Evolutionary conservation across 2,113 vertebrate genomes (phyloP), one percentile per base, ranked within the genome.

Genomic region (Potamarius usumacintae): DNA sequence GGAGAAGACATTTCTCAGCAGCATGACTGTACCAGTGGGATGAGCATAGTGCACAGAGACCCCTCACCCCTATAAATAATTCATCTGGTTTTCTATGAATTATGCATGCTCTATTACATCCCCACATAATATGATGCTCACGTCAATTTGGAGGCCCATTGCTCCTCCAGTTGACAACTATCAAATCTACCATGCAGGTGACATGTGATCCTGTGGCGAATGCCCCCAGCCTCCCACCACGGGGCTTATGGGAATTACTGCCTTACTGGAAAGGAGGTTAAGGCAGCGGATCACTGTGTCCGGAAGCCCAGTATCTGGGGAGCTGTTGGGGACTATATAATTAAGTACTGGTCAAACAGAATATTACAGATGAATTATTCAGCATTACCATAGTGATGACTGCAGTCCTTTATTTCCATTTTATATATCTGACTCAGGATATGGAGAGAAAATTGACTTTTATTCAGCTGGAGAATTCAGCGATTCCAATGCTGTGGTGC

Each of bases 361-460:
- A 94, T 93, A 94, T 90, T 90, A 63, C 88, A 86, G 83, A 95
- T 95, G 30, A 94, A 94, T 95, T 94, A 95, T 94, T 95, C 92
- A 94, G 90, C 88, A 88, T 93, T 91, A 92, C 90, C 86, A 88
- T 83, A 83, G 77, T 34, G 83, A 89, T 92, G 89, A 91, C 92
- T 90, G 72, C 85, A 84, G 76, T 86, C 82, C 79, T 58, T 34
- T 90, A 90, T 67, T 91, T 94, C 87, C 85, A 52, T 62, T 52
- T 84, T 63, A 60, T 69, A 65, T 22, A 84, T 34, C 53, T 86
- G 60, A 88, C 55, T 55, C 53, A 82, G 67, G 50, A 74, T 83
- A 80, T 50, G 63, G 30, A 86, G 4, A 84, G 62, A 58, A 80
- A 69, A 80, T 6, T 11, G 60, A 67, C 55, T 78, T 55, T n/a